Conservation (phyloP, 2,797 vertebrate genomes). For the Neopelma chrysocephalum region DNA sequence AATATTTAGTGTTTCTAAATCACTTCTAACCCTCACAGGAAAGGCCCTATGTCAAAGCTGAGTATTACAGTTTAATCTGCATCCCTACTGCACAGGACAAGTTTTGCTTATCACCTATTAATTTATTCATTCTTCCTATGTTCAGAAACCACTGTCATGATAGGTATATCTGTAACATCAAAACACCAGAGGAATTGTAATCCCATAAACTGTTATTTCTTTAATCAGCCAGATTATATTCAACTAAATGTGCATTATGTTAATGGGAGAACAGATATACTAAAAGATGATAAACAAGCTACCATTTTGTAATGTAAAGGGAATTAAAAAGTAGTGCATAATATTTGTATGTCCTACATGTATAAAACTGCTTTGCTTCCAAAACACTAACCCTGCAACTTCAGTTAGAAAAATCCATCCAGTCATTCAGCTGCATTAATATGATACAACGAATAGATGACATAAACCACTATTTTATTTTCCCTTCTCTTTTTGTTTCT, state of each 20-base stretch:
- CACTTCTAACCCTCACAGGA: neutral
- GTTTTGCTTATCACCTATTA: neutral
- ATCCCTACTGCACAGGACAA: neutral
- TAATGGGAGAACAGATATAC: neutral
- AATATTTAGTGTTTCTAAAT: neutral
- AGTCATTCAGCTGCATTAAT: neutral
- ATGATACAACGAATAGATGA: neutral
- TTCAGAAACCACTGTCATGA: neutral
- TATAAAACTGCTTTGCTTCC: neutral
- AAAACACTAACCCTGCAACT: neutral
- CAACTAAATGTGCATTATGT: neutral
- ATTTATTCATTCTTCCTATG: neutral
- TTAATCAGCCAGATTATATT: neutral
- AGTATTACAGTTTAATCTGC: neutral
- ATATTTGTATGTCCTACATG: neutral
- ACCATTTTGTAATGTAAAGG: neutral
- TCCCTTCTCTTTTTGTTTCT: neutral
- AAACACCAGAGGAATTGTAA: neutral
- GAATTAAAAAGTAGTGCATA: neutral
- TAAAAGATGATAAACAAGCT: neutral
- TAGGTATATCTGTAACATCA: neutral
- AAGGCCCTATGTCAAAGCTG: neutral
- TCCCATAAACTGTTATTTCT: neutral
- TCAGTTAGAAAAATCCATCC: neutral
- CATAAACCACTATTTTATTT: neutral